Evolutionary conservation across 2,888 invertebrate genomes (phyloP).

Genomic region (Lysandra coridon): DNA sequence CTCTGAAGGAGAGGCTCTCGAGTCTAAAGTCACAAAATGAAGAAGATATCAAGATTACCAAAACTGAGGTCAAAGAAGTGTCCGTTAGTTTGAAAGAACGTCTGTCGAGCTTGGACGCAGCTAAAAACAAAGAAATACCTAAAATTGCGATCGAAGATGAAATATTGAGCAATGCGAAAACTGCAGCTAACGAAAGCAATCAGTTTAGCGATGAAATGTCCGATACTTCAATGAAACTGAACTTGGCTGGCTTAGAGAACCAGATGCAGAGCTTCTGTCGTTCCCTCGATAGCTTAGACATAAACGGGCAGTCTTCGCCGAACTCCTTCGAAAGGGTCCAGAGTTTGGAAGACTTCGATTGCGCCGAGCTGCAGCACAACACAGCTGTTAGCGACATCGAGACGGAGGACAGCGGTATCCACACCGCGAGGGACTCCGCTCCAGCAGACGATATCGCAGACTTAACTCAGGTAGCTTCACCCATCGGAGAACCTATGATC

Average conservation of each 20-base stretch:
- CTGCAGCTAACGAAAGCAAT: constrained; percentile 50
- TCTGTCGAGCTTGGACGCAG: constrained; percentile 73
- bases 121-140: constrained; percentile 72
- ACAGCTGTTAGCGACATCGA: constrained; percentile 83
- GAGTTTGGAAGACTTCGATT: constrained; percentile 83
- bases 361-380: constrained; percentile 81
- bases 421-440: constrained; percentile 88
- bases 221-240: constrained; percentile 63
- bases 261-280: constrained; percentile 83
- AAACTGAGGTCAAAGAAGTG: constrained; percentile 73
- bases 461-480: constrained; percentile 72
- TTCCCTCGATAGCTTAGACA: constrained; percentile 83
- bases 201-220: constrained; percentile 55
- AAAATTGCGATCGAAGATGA: constrained; percentile 69
- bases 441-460: constrained; percentile 88
- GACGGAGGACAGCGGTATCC: constrained; percentile 89
- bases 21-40: constrained; percentile 72
- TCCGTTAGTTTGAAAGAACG: constrained; percentile 78
- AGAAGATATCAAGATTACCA: constrained; percentile 63
- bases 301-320: constrained; percentile 77
- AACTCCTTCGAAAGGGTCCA: constrained; percentile 83
- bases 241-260: constrained; percentile 71
- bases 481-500: constrained; percentile 68
- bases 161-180: constrained; percentile 53
- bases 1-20: constrained; percentile 73